Percentiles rank a stretch among this genome's conserved stretches.
Conservation (phyloP, 2,888 invertebrate genomes). For the Sphaeridia pumilis region DNA sequence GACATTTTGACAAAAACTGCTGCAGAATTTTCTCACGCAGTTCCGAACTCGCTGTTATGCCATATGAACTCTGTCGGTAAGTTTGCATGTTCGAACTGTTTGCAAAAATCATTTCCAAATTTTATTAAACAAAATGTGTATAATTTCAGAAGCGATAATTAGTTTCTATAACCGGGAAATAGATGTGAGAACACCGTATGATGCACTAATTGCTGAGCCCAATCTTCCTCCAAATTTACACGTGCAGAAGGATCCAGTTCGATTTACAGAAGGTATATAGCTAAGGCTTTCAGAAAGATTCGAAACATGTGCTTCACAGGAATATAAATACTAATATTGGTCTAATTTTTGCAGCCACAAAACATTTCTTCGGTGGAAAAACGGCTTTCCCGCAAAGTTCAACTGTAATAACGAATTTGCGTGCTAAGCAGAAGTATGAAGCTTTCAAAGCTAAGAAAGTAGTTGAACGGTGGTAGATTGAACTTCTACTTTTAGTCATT, state of each 20-base stretch:
- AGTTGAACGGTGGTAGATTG: too few species aligned
- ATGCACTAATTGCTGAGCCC: conserved; percentile 51
- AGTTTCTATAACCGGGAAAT: conserved; percentile 62
- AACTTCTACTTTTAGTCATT: background rate
- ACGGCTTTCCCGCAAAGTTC: conserved; percentile 77
- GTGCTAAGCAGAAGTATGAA: conserved; percentile 66
- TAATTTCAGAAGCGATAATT: conserved; percentile 40
- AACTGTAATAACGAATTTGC: conserved; percentile 70
- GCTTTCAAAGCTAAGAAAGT: conserved; percentile 54
- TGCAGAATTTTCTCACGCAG: conserved; percentile 57
- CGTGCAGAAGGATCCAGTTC: conserved; percentile 62
- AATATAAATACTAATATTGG: too few species aligned
- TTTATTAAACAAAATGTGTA: background rate
- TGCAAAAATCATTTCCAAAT: background rate
- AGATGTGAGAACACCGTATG: conserved; percentile 57
- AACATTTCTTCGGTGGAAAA: conserved; percentile 58
- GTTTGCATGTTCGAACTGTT: conserved; percentile 28
- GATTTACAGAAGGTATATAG: conserved; percentile 68
- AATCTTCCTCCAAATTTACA: conserved; percentile 79
- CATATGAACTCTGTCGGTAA: conserved; percentile 54
- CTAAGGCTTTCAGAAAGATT: too few species aligned
- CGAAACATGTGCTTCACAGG: too few species aligned
- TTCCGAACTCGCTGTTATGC: conserved; percentile 73
- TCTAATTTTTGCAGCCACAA: conserved; percentile 47
- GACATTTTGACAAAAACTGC: conserved; percentile 57